Evolutionary conservation across 2,888 invertebrate species (phyloP), one percentile per base, ranked within the genome.

Genomic region (Archaeoteleia sp.): DNA sequence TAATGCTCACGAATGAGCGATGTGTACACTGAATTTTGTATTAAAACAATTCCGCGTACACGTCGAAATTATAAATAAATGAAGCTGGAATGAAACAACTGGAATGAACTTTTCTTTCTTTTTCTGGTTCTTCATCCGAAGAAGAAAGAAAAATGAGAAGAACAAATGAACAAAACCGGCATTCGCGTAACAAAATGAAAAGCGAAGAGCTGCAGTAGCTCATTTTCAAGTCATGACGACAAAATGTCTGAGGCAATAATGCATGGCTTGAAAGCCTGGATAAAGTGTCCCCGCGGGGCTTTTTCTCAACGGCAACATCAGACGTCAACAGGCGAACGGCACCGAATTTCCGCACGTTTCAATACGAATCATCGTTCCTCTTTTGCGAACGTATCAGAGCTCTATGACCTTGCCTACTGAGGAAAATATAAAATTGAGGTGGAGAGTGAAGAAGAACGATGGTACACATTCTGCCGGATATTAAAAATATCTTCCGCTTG

Each of bases 401-500:
- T 29, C 23, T 29, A 29, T 29, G 40, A 39, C 48, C 40, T 58
- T 58, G 32, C 40, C 23, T 27, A 32, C 30, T 7, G 48, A 48
- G 48, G 32, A 40, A 58, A 40, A 46, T 48, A 48, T 25, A 37
- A 58, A 48, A 39, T 30, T 23, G 23, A 30, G 39, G 17, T 6
- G 32, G 8, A 9, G 34, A 46, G 25, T 34, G 49, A 23, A 34
- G 66, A 46, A 68, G 60, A 40, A 12, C 35, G 15, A 20, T 39
- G 29, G 29, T 45, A 62, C 32, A 48, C 42, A 12, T 61, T 62
- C 54, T 40, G 55, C 77, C 80, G 80, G 81, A 81, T 81, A 81
- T 81, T 81, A 81, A 78, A 81, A 81, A 80, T 80, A 79, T 78
- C 74, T 78, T 73, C 58, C 67, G 62, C 54, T 65, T 57, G 60